Evolutionary conservation across 2,888 invertebrate species (phyloP), one percentile per base, ranked within the genome.

Genomic region (Pandemis corylana): DNA sequence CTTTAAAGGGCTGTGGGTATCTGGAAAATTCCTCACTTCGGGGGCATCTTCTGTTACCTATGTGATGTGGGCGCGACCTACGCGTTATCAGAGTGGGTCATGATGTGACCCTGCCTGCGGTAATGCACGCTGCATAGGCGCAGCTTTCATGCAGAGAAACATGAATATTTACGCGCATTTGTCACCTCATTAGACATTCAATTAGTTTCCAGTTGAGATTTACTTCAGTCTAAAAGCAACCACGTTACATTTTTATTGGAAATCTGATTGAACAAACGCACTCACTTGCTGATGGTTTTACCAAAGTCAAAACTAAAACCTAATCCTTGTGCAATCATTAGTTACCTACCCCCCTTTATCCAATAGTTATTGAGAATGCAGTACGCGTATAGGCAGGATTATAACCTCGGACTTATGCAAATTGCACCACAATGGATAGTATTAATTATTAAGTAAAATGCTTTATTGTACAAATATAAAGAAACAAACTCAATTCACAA

Each of bases 61-160:
- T 13, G 20, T 42, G 59, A 51, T 42, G 69, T 66, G 70, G 62
- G 65, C 53, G 68, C 46, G 72, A 74, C 75, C 75, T 76, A 74
- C 80, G 76, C 71, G 73, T 72, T 78, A 79, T 79, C 77, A 78
- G 71, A 78, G 75, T 80, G 76, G 80, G 80, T 80, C 77, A 78
- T 62, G 68, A 71, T 76, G 74, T 78, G 80, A 81, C 77, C 78
- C 78, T 69, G 68, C 71, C 51, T 9, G 44, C 62, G 42, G 53
- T 67, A 67, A 42, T 36, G 62, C 63, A 13, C 15, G 46, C 61
- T 62, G 65, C 66, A 68, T 71, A 66, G 56, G 61, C 42, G 72
- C 72, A 75, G 67, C 76, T 72, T 76, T 75, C 72, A 77, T 78
- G 77, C 76, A 69, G 76, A 77, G 76, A 79, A 79, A 76, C 79